Conservation (phyloP, 2,797 vertebrate species). For the Champsocephalus esox region DNA sequence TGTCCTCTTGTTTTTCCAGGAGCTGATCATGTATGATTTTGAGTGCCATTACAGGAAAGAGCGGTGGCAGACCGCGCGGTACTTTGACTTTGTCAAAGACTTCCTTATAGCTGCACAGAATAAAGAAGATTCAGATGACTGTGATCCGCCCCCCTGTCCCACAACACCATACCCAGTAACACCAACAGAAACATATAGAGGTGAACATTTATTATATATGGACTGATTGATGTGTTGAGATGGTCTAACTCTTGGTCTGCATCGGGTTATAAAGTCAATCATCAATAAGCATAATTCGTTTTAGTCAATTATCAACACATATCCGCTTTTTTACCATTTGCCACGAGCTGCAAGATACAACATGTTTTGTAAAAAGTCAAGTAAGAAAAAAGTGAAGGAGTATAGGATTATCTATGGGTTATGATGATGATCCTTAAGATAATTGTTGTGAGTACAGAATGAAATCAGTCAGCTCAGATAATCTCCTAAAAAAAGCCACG, state of each 20-base stretch:
- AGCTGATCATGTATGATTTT: conserved; percentile 80
- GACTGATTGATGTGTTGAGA: neutral
- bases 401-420: no score
- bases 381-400: no score
- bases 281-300: no score
- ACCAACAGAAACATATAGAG: conserved; percentile 46
- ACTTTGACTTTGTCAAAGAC: conserved; percentile 84
- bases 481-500: neutral
- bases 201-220: conserved; percentile 42
- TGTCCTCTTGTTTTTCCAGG: conserved; percentile 64
- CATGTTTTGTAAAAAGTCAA: no score
- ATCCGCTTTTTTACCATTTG: no score
- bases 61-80: conserved; percentile 77
- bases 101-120: conserved; percentile 79
- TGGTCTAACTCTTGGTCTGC: no score
- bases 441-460: no score
- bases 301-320: no score
- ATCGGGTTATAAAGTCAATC: neutral
- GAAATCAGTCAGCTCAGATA: no score
- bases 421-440: no score
- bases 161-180: conserved; percentile 59
- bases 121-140: conserved; percentile 68
- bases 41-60: conserved; percentile 84
- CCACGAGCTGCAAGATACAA: neutral
- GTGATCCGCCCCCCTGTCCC: conserved; percentile 82